Evolutionary conservation across 2,797 vertebrate genomes (phyloP).

Genomic region (Mastacembelus armatus): DNA sequence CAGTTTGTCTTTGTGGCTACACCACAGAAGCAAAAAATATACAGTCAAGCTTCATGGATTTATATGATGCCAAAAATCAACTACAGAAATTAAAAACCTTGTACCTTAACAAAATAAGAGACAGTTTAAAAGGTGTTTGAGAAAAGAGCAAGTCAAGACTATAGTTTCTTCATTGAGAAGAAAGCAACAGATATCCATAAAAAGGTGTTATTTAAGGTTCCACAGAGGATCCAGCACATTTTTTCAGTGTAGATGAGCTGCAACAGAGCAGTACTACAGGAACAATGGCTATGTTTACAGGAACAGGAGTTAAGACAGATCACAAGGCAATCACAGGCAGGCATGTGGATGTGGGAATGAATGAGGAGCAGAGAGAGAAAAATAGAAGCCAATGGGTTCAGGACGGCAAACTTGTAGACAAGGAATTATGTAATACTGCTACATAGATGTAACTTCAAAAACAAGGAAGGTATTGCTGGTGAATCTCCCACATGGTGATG

Average conservation of each 20-base stretch:
- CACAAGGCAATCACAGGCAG: conserved; percentile 46
- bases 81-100: neutral
- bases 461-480: too few relatives aligned
- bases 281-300: conserved; percentile 42
- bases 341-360: conserved; percentile 27
- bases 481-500: too few relatives aligned
- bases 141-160: neutral
- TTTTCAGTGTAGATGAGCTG: conserved; percentile 57
- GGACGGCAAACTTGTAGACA: neutral
- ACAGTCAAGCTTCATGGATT: neutral
- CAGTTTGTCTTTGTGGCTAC: neutral
- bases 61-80: neutral
- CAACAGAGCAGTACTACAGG: conserved; percentile 46
- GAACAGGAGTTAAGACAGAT: conserved; percentile 44
- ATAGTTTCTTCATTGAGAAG: neutral
- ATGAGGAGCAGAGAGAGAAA: conserved; percentile 20
- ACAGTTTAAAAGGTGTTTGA: neutral
- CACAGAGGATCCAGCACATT: conserved; percentile 60
- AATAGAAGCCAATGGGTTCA: neutral
- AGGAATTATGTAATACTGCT: neutral
- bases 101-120: neutral
- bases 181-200: conserved; percentile 4
- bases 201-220: conserved; percentile 42
- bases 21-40: neutral
- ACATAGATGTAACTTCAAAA: too few relatives aligned